Evolutionary conservation across 2,888 invertebrate species (phyloP), one percentile per base, ranked within the genome.

Genomic region (Entomobrya multifasciata): DNA sequence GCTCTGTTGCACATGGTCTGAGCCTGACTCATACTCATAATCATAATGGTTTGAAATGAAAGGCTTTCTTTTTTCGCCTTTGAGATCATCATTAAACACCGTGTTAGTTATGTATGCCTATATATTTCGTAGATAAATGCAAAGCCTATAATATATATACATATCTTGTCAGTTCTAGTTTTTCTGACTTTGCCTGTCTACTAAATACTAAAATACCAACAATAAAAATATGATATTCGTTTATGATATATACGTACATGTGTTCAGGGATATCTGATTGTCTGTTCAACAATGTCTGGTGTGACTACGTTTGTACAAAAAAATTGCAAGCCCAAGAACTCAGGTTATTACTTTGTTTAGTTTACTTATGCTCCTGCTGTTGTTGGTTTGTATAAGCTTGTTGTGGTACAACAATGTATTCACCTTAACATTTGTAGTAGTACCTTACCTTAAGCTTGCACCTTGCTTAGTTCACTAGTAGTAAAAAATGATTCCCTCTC

Each of bases 401-500:
- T n/a, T n/a, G n/a, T n/a, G n/a, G n/a, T n/a, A n/a, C n/a, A n/a
- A n/a, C n/a, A n/a, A n/a, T n/a, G n/a, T n/a, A n/a, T n/a, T n/a
- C n/a, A 36, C 36, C 36, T 36, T 36, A 36, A 8, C 36, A 36
- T 36, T n/a, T n/a, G n/a, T n/a, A n/a, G n/a, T n/a, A n/a, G n/a
- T n/a, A n/a, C n/a, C n/a, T n/a, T 36, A 36, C 36, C 36, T 36
- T 36, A 36, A 6, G 4, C 8, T 36, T 36, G 36, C 8, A 36
- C 36, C 36, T 36, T 36, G 8, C 49, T 49, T 49, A n/a, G n/a
- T n/a, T 49, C 49, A 49, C 2, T 36, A 36, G 36, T 36, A 36
- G 36, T 36, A 6, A 67, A 67, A 67, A 36, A 67, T 22, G 41
- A 67, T 67, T 67, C 67, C 67, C 67, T 67, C 67, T 67, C 67